Base-by-base conservation (phyloP, 2,113 vertebrate species). In the Lethenteron reissneri region DNA sequence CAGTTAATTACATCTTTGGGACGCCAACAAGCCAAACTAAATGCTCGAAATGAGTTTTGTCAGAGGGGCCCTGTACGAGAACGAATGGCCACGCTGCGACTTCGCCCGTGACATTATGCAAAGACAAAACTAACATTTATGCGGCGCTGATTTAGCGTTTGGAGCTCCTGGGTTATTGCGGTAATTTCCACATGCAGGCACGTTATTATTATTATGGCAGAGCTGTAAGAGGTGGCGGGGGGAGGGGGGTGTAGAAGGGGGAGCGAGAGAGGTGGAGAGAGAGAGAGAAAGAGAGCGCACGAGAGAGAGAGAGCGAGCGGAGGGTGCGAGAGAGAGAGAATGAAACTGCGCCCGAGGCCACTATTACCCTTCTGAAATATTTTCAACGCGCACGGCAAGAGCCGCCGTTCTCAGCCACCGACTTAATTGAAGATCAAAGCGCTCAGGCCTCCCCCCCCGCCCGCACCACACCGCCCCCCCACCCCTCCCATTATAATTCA, bases 111-210 rank as follows among this genome's bases (percentile, higher is more conserved):
- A 68, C 64, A 68, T 68, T 68, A 68, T 68, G 64, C 64, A 68
- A 68, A 68, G 25, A 68, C 64, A n/a, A 68, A 68, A 68, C 64
- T 68, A 68, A 68, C 64, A 68, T 68, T 68, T 68, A 68, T 68
- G 25, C 64, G 25, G 64, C 11, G 64, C n/a, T 68, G 64, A 68
- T 68, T 68, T 68, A 68, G 41, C 64, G 25, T 17, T 68, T 25
- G 10, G 64, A 68, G 64, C 25, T 25, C 25, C 64, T 10, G 11
- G n/a, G 64, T 68, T 68, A 68, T 68, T 25, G 64, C 64, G n/a
- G 64, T 17, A 68, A 68, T 68, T 68, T 68, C 64, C 64, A 68
- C 41, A 41, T 11, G 64, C 64, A n/a, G 64, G 64, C 64, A 68
- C 64, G 25, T 68, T 68, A 68, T 68, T 68, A 68, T 9, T n/a